phyloP scores from a whole-genome alignment of 2,113 vertebrate genomes.

The Maccullochella peelii region DNA sequence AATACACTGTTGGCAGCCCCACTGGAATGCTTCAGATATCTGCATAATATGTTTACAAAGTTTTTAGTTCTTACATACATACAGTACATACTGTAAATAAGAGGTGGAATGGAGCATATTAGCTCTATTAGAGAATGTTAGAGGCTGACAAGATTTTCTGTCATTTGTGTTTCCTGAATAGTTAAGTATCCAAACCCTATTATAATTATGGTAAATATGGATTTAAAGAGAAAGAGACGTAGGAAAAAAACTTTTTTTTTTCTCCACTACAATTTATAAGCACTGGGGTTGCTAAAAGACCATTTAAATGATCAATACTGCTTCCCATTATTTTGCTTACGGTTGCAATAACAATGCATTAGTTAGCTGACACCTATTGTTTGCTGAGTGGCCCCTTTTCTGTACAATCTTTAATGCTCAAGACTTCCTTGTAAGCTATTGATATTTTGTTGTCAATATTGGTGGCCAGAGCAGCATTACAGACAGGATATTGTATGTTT shows the following conservation, averaged over 20 bases:
- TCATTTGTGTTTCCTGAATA: not conserved
- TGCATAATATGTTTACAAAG: not conserved
- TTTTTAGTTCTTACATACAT: not conserved
- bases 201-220: not conserved
- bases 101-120: not conserved
- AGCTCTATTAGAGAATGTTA: not conserved
- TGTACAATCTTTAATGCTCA: constrained; percentile 2
- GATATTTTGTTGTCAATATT: not conserved
- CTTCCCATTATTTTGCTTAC: constrained; percentile 35
- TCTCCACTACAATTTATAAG: not conserved
- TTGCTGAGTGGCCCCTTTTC: constrained; percentile 30
- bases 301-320: constrained; percentile 45
- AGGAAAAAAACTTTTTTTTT: not conserved
- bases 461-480: not conserved
- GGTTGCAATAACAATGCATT: constrained; percentile 21
- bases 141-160: not conserved
- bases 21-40: not conserved
- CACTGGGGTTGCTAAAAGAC: constrained; percentile 3
- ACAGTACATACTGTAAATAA: not conserved
- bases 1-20: not conserved
- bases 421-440: not conserved
- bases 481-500: constrained; percentile 1
- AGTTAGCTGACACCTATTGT: constrained; percentile 22
- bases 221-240: constrained; percentile 1
- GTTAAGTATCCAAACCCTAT: not conserved